Base-by-base conservation (phyloP, 2,797 vertebrate genomes). In the Scolopax bukidnonensis region DNA sequence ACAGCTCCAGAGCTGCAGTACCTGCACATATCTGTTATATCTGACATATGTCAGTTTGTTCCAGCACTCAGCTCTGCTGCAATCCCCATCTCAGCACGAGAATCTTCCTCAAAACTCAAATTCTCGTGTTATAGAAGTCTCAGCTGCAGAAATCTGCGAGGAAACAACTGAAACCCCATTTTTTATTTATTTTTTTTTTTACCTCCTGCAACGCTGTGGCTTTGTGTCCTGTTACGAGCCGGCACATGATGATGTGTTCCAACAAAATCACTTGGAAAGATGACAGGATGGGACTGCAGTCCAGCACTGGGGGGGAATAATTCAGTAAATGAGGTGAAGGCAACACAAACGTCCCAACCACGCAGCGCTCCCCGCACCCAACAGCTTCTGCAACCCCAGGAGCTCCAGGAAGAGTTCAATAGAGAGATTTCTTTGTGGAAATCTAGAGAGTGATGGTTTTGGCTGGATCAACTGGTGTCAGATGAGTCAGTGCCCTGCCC, bases 191-290 rank as follows among this genome's bases (percentile, higher is more conserved):
- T 41, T 50, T 50, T 27, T 15, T 2, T 7, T 27, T 89, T 81
- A 99, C 99, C 99, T 99, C 99, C 97, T 99, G 99, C 96, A 99
- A 97, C 0, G 99, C 99, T 0, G 99, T 99, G 77, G 99, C 99
- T 97, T 99, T 99, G 98, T 99, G 99, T 27, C 99, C 99, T 0
- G 99, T 99, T 87, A 99, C 99, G 2, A 99, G 99, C 71, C 99
- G 98, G 96, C 99, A 99, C 99, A 99, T 99, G 97, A 99, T 99
- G 95, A 99, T 99, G 98, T 99, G 99, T 80, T 99, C 99, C 97
- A 99, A 97, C 76, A 99, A 94, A 97, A 99, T 99, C 73, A 99
- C 99, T 98, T 99, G 99, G 98, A 99, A 99, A 45, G 99, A 99
- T 8, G 99, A 99, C 68, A 99, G 98, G 95, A 99, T 99, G 16